These are phyloP conservation scores for Cacajao melanocephalus DNA, from an alignment of 2,797 vertebrate genomes.

Conservation along the genomic window DNA sequence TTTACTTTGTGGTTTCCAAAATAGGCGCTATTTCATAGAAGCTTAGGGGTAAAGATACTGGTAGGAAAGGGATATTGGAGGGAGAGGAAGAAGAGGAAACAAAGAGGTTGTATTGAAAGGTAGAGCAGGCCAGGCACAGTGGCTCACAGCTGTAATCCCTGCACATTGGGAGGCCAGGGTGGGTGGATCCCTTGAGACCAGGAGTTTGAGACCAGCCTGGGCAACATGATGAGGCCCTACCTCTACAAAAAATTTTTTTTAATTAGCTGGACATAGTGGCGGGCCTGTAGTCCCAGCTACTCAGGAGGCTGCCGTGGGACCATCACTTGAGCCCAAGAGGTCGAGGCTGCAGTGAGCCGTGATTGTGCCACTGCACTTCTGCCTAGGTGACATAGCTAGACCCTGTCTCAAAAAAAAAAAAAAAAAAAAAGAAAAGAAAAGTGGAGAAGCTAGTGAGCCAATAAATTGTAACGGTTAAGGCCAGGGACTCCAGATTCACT, in stretches of 20 bases:
- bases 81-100: background rate
- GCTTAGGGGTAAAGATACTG: background rate
- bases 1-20: conserved; percentile 36
- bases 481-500: background rate
- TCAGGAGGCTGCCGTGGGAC: background rate
- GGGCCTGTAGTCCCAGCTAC: background rate
- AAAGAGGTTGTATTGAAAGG: background rate
- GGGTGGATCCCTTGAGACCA: background rate
- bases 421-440: background rate
- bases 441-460: background rate
- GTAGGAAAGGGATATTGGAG: background rate
- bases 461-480: background rate
- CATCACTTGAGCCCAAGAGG: background rate
- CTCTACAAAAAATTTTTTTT: background rate
- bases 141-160: background rate
- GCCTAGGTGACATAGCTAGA: background rate
- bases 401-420: background rate
- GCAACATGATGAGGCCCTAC: background rate
- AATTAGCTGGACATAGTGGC: background rate
- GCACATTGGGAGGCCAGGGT: background rate
- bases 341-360: background rate
- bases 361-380: background rate
- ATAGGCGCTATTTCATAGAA: background rate
- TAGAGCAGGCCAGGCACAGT: background rate
- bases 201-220: background rate